Evolutionary conservation across 2,113 vertebrate species (phyloP).

Genomic region (Coregonus clupeaformis): DNA sequence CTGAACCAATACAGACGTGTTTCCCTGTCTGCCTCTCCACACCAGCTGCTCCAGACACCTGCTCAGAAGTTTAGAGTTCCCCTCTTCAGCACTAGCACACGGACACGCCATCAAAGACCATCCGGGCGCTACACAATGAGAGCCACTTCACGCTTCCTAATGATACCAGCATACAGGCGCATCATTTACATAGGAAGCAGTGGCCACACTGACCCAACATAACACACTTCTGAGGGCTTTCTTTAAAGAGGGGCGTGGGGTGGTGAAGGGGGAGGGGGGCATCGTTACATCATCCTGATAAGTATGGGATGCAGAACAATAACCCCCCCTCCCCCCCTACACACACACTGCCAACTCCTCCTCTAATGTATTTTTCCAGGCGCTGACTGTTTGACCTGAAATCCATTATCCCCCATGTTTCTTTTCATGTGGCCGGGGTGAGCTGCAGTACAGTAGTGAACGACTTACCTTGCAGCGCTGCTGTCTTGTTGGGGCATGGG

Average conservation of each 20-base stretch:
- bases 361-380: slow-evolving; percentile 15
- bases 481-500: background rate
- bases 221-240: too few species aligned
- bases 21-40: slow-evolving; percentile 45
- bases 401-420: slow-evolving; percentile 39
- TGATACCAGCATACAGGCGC: slow-evolving; percentile 67
- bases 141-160: slow-evolving; percentile 66
- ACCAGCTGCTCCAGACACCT: slow-evolving; percentile 70
- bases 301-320: slow-evolving; percentile 35
- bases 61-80: slow-evolving; percentile 60
- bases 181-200: slow-evolving; percentile 56
- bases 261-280: slow-evolving; percentile 20
- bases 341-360: slow-evolving; percentile 51
- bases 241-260: background rate
- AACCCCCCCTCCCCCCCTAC: background rate
- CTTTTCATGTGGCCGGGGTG: background rate
- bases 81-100: slow-evolving; percentile 58
- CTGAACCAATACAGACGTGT: slow-evolving; percentile 58
- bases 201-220: slow-evolving; percentile 9
- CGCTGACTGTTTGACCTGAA: slow-evolving; percentile 45
- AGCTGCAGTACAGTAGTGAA: background rate
- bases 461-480: slow-evolving; percentile 6
- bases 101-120: slow-evolving; percentile 62
- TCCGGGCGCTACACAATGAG: slow-evolving; percentile 61
- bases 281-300: slow-evolving; percentile 40